Conservation (phyloP, 2,797 vertebrate genomes). For the Periparus ater region DNA sequence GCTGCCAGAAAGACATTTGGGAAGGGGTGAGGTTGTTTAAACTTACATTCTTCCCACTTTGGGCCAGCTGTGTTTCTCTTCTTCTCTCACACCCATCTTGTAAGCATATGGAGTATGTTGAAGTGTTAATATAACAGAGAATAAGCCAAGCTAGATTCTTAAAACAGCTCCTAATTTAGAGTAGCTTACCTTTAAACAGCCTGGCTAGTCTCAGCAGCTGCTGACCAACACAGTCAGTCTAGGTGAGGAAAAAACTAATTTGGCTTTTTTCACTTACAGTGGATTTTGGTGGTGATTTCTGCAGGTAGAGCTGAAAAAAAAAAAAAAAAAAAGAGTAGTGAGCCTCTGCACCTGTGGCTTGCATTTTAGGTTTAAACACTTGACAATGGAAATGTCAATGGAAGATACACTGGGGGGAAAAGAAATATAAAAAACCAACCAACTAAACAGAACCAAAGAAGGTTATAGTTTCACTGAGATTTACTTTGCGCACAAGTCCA, state of each 20-base stretch:
- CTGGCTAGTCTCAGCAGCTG: conserved; percentile 10
- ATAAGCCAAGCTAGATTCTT: conserved; percentile 33
- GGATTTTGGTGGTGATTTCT: background rate
- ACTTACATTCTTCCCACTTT: conserved; percentile 57
- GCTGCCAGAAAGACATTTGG: conserved; percentile 60
- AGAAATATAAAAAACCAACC: background rate
- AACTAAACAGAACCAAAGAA: background rate
- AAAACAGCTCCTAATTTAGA: conserved; percentile 50
- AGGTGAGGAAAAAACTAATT: conserved; percentile 24
- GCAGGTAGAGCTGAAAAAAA: background rate
- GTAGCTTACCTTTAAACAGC: background rate
- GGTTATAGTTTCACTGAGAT: background rate
- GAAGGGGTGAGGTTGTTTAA: conserved; percentile 61
- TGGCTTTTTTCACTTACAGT: background rate
- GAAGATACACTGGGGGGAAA: background rate
- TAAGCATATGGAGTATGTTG: conserved; percentile 61
- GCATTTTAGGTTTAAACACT: background rate
- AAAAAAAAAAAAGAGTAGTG: background rate
- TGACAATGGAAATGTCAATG: background rate
- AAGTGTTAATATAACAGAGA: conserved; percentile 58
- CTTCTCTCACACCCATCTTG: conserved; percentile 61
- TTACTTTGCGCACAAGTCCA: background rate
- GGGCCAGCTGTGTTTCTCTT: conserved; percentile 61
- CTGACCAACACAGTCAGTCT: background rate
- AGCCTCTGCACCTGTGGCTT: background rate